Evolutionary conservation across 2,888 invertebrate species (phyloP).

Genomic region (Chrysolina haemoptera): DNA sequence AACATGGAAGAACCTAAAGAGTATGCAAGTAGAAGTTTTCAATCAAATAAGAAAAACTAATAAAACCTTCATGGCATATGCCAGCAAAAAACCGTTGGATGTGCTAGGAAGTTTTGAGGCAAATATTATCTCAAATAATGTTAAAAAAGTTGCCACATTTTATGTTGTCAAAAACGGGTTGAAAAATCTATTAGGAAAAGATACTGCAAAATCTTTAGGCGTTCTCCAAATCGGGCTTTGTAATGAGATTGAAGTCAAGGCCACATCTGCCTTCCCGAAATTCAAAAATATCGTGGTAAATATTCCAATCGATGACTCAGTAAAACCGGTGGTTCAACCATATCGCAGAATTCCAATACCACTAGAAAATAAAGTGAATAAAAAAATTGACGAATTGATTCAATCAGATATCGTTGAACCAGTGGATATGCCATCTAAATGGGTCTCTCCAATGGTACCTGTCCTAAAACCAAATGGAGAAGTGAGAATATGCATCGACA

Average conservation of each 20-base stretch:
- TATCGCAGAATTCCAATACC: not conserved
- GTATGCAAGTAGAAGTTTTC: too few species aligned
- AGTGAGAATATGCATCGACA: constrained; percentile 56
- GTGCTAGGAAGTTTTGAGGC: not conserved
- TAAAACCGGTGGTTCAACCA: constrained; percentile 55
- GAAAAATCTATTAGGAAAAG: not conserved
- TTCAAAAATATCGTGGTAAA: constrained; percentile 55
- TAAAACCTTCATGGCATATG: not conserved
- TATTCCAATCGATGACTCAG: constrained; percentile 54
- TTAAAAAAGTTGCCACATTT: not conserved
- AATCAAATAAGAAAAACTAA: too few species aligned
- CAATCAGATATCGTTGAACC: constrained; percentile 38
- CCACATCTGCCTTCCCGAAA: constrained; percentile 49
- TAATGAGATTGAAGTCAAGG: too few species aligned
- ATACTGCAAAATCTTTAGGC: not conserved
- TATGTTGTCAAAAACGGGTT: not conserved
- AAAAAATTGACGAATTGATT: not conserved
- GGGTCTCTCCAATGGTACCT: constrained; percentile 58
- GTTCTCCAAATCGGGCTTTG: too few species aligned
- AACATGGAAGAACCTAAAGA: too few species aligned
- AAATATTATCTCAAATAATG: not conserved
- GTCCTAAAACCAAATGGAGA: constrained; percentile 53
- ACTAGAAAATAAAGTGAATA: not conserved
- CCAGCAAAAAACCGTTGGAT: not conserved
- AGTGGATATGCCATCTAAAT: constrained; percentile 52